Evolutionary conservation across 2,113 vertebrate species (phyloP), one percentile per base, ranked within the genome.

Genomic region (Perca schrenkii): DNA sequence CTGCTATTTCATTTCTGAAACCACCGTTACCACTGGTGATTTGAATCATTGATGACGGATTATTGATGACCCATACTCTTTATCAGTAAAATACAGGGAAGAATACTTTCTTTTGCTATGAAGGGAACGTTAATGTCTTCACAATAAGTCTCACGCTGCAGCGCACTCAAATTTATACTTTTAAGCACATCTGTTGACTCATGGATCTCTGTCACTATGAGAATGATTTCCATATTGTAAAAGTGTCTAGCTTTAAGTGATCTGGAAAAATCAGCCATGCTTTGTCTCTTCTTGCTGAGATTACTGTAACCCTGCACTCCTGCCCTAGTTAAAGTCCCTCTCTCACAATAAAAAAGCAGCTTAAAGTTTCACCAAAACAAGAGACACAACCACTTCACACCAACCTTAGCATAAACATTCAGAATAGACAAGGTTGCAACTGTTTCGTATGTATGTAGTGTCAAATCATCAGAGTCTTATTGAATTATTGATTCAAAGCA

Each of bases 271-370:
- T 49, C 28, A 36, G 40, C 52, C 8, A 10, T 34, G 47, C 21
- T 64, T 70, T 34, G 31, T 61, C 49, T 56, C 14, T 61, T 76
- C 60, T 54, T 31, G 22, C 47, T 69, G 25, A 22, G 43, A 71
- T 83, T 43, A 43, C 53, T 78, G 54, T 60, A 53, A 78, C 58
- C 15, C 57, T 49, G 63, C 64, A 63, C 67, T 46, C 4, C 53
- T 66, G 53, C 34, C 74, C 74, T 53, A 72, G 46, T 66, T 67
- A 19, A 77, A 78, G 53, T 53, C 43, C 25, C 16, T 58, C 40
- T 71, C 6, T 47, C 70, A 54, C 62, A 52, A 54, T 68, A 63
- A 40, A 64, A 64, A 16, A 52, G 58, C 4, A 57, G 46, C 22
- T 22, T 46, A 28, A 61, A 16, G 47, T 75, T 69, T 69, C 79